Conservation (phyloP, 2,797 vertebrate species). For the Mormyrops attenuatus region DNA sequence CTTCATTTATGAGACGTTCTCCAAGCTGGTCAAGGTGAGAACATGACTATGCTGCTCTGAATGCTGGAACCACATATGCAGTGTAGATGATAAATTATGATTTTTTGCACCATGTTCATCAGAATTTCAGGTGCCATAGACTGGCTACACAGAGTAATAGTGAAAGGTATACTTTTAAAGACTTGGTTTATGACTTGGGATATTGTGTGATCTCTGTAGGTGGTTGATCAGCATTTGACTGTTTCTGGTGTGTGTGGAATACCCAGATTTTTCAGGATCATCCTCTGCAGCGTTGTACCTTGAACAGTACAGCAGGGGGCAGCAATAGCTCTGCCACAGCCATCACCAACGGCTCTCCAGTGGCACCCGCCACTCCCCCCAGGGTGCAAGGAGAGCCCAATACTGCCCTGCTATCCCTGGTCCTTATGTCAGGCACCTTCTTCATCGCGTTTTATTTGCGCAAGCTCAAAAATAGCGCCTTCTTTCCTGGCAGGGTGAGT, state of each 20-base stretch:
- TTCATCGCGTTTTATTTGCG: conserved; percentile 95
- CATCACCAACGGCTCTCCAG: neutral
- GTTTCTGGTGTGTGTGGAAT: neutral
- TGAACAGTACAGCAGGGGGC: conserved; percentile 42
- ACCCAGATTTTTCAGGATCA: conserved; percentile 86
- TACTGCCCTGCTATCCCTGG: conserved; percentile 85
- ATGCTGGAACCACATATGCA: neutral
- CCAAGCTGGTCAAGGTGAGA: conserved; percentile 80
- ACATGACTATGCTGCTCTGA: neutral
- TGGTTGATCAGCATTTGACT: neutral
- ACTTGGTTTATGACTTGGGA: neutral
- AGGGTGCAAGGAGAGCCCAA: conserved; percentile 72
- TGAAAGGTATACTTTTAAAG: neutral
- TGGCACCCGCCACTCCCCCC: neutral
- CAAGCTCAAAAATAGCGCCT: conserved; percentile 96
- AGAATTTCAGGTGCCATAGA: neutral
- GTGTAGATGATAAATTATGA: neutral
- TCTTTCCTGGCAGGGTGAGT: conserved; percentile 87
- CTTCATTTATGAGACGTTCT: conserved; percentile 97
- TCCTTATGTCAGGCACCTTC: conserved; percentile 93
- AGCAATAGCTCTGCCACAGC: conserved; percentile 32
- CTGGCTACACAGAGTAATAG: neutral
- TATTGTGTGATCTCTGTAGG: neutral
- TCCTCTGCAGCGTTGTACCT: conserved; percentile 69
- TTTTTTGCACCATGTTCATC: neutral